Evolutionary conservation across 1,140 invertebrate species (phyloP).

Genomic region (Apis mellifera): Amel_HAv3.1 CM009937.2:12088001-12088500

Average conservation of each 20-base stretch:
- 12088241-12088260: conserved; percentile 63
- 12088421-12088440: no score
- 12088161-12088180: no score
- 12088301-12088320: conserved; percentile 55
- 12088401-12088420: no score
- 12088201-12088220: conserved; percentile 46
- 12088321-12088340: conserved; percentile 62
- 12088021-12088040: neutral
- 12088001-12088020: neutral
- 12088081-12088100: conserved; percentile 62
- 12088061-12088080: conserved; percentile 62
- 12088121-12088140: conserved; percentile 19
- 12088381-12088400: conserved; percentile 17
- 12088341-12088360: conserved; percentile 60
- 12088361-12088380: conserved; percentile 55
- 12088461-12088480: no score
- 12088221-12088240: conserved; percentile 67
- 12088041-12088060: conserved; percentile 63
- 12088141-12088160: no score
- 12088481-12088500: no score
- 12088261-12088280: conserved; percentile 35
- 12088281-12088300: no score
- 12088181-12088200: no score
- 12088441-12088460: no score
- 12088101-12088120: conserved; percentile 55